Conservation (phyloP, 2,113 vertebrate genomes). For the Psammodynastes pulverulentus region DNA sequence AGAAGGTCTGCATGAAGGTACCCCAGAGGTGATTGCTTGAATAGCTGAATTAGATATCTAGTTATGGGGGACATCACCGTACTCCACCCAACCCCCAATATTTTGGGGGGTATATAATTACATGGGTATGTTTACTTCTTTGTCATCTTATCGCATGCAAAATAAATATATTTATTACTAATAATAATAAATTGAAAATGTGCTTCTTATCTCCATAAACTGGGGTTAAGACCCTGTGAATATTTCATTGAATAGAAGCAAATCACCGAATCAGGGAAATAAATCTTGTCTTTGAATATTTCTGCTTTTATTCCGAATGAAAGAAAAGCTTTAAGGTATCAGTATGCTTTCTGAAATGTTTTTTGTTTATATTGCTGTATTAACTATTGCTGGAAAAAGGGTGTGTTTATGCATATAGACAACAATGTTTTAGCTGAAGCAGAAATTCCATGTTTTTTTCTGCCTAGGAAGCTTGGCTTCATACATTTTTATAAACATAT, state of each 20-base stretch:
- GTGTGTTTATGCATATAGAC: not conserved
- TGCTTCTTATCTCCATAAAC: not conserved
- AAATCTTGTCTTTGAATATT: not conserved
- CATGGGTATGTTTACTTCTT: not conserved
- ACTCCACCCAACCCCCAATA: not conserved
- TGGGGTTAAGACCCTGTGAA: not conserved
- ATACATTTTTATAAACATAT: not conserved
- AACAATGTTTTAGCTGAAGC: not conserved
- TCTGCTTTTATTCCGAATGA: not conserved
- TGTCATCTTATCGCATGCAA: not conserved
- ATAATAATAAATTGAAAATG: not conserved
- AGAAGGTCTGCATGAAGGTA: not conserved
- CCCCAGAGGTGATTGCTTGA: too few relatives aligned
- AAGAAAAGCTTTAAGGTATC: not conserved
- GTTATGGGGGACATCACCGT: not conserved
- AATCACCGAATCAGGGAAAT: not conserved
- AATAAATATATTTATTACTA: too few relatives aligned
- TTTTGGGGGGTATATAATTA: not conserved
- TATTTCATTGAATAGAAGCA: not conserved
- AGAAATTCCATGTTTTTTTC: not conserved
- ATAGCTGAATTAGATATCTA: too few relatives aligned
- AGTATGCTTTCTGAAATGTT: not conserved
- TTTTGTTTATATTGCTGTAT: not conserved
- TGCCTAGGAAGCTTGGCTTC: not conserved
- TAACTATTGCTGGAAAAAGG: not conserved